Percentiles rank a stretch among this genome's conserved stretches.
These are phyloP conservation scores for Phanerotoma sp. DNA, from an alignment of 2,888 invertebrate species.

Conservation along the genomic window DNA sequence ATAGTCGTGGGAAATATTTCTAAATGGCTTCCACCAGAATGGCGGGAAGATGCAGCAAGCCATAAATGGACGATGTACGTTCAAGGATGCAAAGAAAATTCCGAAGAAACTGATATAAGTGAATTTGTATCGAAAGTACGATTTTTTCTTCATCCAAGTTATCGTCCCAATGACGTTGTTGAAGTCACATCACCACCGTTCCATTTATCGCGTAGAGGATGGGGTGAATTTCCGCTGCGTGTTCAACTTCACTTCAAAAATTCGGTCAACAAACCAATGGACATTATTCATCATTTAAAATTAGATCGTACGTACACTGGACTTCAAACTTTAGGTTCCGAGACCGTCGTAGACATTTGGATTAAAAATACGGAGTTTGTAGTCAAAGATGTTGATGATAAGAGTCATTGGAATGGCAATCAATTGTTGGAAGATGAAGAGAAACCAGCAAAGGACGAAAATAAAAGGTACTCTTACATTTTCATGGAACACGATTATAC, in stretches of 20 bases:
- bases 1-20: constrained; percentile 74
- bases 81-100: constrained; percentile 66
- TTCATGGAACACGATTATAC: constrained; percentile 33
- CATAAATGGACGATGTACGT: constrained; percentile 93
- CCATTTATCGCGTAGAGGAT: constrained; percentile 81
- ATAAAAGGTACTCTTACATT: constrained; percentile 15
- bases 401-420: background rate
- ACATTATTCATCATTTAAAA: constrained; percentile 77
- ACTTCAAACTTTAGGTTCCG: too few species aligned
- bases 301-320: constrained; percentile 63
- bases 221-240: constrained; percentile 89
- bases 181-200: constrained; percentile 77
- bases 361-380: constrained; percentile 35
- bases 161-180: constrained; percentile 82
- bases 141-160: constrained; percentile 82
- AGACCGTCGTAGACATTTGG: constrained; percentile 66
- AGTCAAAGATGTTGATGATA: constrained; percentile 19
- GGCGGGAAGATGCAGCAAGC: constrained; percentile 69
- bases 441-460: too few species aligned
- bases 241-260: constrained; percentile 79
- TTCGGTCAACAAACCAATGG: constrained; percentile 73
- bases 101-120: constrained; percentile 58
- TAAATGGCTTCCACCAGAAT: constrained; percentile 74
- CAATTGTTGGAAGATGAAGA: background rate
- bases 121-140: constrained; percentile 72